Percentiles rank a stretch among this genome's conserved stretches.
phyloP scores from a whole-genome alignment of 2,113 vertebrate species.

The Hyperoodon ampullatus region DNA sequence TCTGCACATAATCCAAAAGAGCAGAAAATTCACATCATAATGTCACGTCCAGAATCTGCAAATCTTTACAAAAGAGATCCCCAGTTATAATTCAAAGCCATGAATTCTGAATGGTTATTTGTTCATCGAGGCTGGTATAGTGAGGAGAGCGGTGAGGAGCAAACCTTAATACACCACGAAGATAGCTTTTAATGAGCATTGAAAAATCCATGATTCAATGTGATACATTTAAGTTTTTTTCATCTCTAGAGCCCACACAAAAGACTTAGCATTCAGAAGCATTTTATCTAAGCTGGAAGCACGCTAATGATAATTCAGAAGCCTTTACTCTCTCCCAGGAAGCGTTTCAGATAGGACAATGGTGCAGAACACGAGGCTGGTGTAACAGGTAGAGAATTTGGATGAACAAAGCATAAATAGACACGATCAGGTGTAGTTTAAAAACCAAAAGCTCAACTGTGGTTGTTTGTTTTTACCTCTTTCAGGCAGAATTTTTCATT shows the following conservation, averaged over 20 bases:
- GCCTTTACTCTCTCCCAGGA: constrained; percentile 48
- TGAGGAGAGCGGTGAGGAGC: neutral
- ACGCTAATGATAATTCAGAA: constrained; percentile 47
- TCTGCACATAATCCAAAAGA: neutral
- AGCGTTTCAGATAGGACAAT: constrained; percentile 63
- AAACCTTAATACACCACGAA: constrained; percentile 14
- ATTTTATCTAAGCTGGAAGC: constrained; percentile 66
- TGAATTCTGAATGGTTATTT: constrained; percentile 28
- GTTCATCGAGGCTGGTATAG: constrained; percentile 25
- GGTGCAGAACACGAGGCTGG: neutral
- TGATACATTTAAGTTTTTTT: constrained; percentile 43
- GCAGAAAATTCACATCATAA: constrained; percentile 1
- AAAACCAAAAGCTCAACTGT: constrained; percentile 66
- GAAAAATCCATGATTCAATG: constrained; percentile 45
- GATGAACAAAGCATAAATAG: constrained; percentile 64
- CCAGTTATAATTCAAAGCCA: constrained; percentile 35
- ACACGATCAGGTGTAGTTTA: constrained; percentile 39
- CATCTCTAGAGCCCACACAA: constrained; percentile 58
- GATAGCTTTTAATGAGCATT: constrained; percentile 58
- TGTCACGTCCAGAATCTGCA: neutral
- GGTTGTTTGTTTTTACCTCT: constrained; percentile 63
- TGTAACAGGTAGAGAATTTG: constrained; percentile 46
- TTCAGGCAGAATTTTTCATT: constrained; percentile 89
- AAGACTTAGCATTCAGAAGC: constrained; percentile 67
- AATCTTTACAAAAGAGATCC: constrained; percentile 20